Evolutionary conservation across 2,888 invertebrate species (phyloP).

Genomic region (Lydus trimaculatus): DNA sequence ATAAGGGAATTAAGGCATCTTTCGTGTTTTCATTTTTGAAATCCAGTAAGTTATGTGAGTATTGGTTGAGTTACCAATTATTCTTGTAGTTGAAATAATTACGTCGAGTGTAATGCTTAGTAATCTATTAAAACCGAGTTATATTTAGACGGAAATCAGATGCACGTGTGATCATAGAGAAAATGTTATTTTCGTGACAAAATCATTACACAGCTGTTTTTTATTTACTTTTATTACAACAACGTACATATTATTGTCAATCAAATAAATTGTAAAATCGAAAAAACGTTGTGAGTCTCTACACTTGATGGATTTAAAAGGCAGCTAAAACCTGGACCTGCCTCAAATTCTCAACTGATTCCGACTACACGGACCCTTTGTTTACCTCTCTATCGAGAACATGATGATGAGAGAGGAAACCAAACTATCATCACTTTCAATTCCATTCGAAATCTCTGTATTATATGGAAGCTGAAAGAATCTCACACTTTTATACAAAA

Average conservation of each 20-base stretch:
- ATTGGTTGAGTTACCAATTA: background rate
- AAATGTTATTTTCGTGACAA: conserved; percentile 31
- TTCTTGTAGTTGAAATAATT: conserved; percentile 16
- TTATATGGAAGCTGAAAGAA: conserved; percentile 6
- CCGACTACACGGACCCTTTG: background rate
- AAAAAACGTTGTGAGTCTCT: background rate
- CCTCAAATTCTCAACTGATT: background rate
- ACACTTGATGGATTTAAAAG: background rate
- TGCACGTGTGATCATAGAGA: conserved; percentile 29
- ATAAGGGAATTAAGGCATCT: conserved; percentile 5
- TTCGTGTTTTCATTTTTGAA: background rate
- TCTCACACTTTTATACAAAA: conserved; percentile 31
- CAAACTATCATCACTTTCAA: background rate
- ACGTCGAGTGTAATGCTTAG: conserved; percentile 1
- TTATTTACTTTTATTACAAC: background rate
- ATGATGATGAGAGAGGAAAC: background rate
- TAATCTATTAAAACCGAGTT: conserved; percentile 11
- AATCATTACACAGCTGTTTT: conserved; percentile 14
- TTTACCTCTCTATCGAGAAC: conserved; percentile 1
- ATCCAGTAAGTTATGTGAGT: background rate
- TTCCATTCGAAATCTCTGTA: background rate
- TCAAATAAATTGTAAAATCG: background rate
- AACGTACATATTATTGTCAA: background rate
- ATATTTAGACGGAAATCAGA: conserved; percentile 29
- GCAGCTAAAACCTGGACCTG: background rate